Percentiles rank a stretch among this genome's conserved stretches.
phyloP scores from a whole-genome alignment of 2,797 vertebrate genomes.

The Malacoctenus gilli region DNA sequence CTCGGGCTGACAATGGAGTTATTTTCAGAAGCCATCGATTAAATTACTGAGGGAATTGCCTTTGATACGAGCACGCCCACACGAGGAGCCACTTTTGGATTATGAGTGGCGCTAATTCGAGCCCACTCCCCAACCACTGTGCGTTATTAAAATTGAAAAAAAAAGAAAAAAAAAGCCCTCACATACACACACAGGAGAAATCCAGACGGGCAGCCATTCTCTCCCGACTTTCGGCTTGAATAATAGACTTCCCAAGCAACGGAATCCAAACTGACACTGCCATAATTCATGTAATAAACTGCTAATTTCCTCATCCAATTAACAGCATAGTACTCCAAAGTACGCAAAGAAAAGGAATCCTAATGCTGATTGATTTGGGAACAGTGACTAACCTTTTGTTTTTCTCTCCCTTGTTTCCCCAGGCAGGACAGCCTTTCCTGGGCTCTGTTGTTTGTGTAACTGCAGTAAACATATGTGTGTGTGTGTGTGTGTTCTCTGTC shows the following conservation, averaged over 20 bases:
- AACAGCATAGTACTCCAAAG: conserved; percentile 8
- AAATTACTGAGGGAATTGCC: conserved; percentile 77
- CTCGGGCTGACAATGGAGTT: conserved; percentile 81
- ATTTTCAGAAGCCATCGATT: conserved; percentile 85
- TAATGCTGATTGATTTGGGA: conserved; percentile 1
- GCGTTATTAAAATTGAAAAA: conserved; percentile 35
- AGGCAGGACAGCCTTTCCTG: conserved; percentile 70
- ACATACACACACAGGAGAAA: conserved; percentile 20
- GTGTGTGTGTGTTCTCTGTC: conserved; percentile 86
- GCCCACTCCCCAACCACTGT: conserved; percentile 27
- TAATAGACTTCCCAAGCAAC: conserved; percentile 16
- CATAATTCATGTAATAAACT: conserved; percentile 20
- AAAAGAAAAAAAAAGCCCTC: too few relatives aligned
- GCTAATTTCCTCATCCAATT: conserved; percentile 30
- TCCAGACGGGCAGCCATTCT: conserved; percentile 22
- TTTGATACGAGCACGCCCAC: conserved; percentile 77
- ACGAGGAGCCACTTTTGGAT: conserved; percentile 68
- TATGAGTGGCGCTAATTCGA: conserved; percentile 83
- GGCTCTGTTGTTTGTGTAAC: conserved; percentile 40
- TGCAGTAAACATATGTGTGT: conserved; percentile 63
- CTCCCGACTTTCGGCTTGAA: conserved; percentile 17
- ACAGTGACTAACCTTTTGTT: conserved; percentile 79
- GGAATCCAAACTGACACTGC: conserved; percentile 18
- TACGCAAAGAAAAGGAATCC: conserved; percentile 12
- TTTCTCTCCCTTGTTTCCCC: conserved; percentile 87